Base-by-base conservation (phyloP, 64 coral and sea anemone species). In the Actinia tenebrosa region DNA sequence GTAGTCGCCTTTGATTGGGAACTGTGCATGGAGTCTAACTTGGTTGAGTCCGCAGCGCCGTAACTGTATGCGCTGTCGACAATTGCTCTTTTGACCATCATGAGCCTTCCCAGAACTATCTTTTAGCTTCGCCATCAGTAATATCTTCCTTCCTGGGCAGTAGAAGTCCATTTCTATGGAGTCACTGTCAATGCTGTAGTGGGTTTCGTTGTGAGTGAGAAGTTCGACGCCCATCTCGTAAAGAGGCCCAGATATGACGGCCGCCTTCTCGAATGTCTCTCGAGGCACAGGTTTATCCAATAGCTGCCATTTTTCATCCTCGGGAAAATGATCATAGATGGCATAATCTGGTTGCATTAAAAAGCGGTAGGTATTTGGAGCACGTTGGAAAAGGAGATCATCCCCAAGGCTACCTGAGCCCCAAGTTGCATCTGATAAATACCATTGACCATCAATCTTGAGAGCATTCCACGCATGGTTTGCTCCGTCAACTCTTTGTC, bases 391-490 rank as follows among this genome's bases (percentile, higher is more conserved):
- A 23, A 92, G 78, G 56, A 92, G 80, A 23, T 92, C 90, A 62
- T 87, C 26, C 2, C 85, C 86, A 23, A 92, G 59, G 8, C 10
- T 0, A 1, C 90, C 90, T 5, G 90, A 85, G 17, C 90, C 90
- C 90, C 90, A 92, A 4, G 90, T 87, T 10, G 90, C 84, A 59
- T 92, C 90, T 53, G 81, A 87, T 23, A 92, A 71, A 44, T 68
- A 92, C 90, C 90, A 92, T 16, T 87, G 75, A 60, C 80, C 56
- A 1, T 83, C 86, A 4, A 92, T 59, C 26, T 68, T 37, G 13
- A 92, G 79, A 15, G 84, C 90, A 83, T 92, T 92, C 90, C 90
- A 92, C 6, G 85, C 63, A 56, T 92, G 90, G 47, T 92, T 92
- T 27, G 66, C 45, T 9, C 80, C 58, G 27, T 79, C n/a, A 72